A percentile compares a stretch with the other conserved stretches of the same genome.
These are phyloP conservation scores for Elymnias hypermnestra DNA, from an alignment of 1,140 invertebrate genomes.

Conservation along the genomic window DNA sequence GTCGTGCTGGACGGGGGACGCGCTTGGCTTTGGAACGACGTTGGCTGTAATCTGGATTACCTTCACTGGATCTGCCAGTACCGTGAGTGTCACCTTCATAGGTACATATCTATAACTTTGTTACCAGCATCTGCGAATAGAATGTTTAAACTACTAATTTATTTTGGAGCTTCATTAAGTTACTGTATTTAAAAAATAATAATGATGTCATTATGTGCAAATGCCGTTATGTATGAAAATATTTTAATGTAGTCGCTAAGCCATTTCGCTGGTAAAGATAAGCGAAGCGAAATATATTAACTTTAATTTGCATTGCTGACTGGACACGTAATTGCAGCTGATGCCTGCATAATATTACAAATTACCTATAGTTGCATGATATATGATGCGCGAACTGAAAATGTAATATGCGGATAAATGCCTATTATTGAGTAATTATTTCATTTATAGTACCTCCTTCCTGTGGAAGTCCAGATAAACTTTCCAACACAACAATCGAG, in stretches of 20 bases:
- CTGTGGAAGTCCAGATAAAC: slow-evolving; percentile 91
- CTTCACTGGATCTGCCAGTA: slow-evolving; percentile 95
- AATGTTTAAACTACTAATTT: no score
- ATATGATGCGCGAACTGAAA: not conserved
- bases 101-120: slow-evolving; percentile 1
- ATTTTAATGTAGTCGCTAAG: not conserved
- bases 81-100: slow-evolving; percentile 79
- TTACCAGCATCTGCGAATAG: no score
- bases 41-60: slow-evolving; percentile 94
- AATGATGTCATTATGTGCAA: no score
- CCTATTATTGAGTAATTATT: slow-evolving; percentile 8
- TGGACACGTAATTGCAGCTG: slow-evolving; percentile 9
- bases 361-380: not conserved
- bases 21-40: slow-evolving; percentile 95
- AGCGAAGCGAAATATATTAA: slow-evolving; percentile 3
- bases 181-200: no score
- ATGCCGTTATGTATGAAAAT: no score
- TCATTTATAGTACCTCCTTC: slow-evolving; percentile 83
- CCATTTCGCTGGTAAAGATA: not conserved
- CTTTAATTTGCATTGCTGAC: slow-evolving; percentile 5
- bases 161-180: no score
- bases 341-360: slow-evolving; percentile 7
- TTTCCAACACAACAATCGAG: slow-evolving; percentile 88
- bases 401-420: not conserved
- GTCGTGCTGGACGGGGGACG: slow-evolving; percentile 92